Percentiles rank a stretch among this genome's conserved stretches.
phyloP scores from a whole-genome alignment of 2,888 invertebrate genomes.

The Drosophila borealis region DNA sequence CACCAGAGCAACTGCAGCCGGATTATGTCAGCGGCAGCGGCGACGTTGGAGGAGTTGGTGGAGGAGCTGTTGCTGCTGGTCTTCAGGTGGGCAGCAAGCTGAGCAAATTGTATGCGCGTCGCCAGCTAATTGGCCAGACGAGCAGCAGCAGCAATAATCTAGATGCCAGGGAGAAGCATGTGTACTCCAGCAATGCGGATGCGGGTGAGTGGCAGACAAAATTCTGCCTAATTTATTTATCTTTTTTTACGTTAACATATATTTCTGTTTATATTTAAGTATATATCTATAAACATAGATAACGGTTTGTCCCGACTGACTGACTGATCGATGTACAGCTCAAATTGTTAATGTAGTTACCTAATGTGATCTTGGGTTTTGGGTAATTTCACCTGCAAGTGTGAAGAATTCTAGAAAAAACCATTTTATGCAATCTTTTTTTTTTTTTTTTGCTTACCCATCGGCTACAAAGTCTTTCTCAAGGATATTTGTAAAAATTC shows the following conservation, averaged over 20 bases:
- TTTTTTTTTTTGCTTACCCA: too few species aligned
- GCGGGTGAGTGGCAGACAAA: conserved; percentile 47
- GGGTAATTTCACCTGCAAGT: too few species aligned
- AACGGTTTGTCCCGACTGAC: too few species aligned
- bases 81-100: conserved; percentile 58
- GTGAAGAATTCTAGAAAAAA: too few species aligned
- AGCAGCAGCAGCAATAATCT: conserved; percentile 47
- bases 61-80: conserved; percentile 2
- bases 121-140: conserved; percentile 60
- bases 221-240: not conserved
- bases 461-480: too few species aligned
- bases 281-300: too few species aligned
- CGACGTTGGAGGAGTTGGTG: conserved; percentile 1
- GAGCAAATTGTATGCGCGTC: conserved; percentile 68
- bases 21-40: conserved; percentile 7
- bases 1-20: conserved; percentile 31
- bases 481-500: too few species aligned
- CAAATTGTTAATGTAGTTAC: too few species aligned
- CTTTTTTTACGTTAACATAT: not conserved
- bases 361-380: too few species aligned
- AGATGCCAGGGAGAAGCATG: conserved; percentile 46
- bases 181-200: conserved; percentile 43
- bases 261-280: too few species aligned
- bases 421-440: too few species aligned
- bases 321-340: too few species aligned